Base-by-base conservation (phyloP, 2,888 invertebrate species). In the Ormyrus thymus region DNA sequence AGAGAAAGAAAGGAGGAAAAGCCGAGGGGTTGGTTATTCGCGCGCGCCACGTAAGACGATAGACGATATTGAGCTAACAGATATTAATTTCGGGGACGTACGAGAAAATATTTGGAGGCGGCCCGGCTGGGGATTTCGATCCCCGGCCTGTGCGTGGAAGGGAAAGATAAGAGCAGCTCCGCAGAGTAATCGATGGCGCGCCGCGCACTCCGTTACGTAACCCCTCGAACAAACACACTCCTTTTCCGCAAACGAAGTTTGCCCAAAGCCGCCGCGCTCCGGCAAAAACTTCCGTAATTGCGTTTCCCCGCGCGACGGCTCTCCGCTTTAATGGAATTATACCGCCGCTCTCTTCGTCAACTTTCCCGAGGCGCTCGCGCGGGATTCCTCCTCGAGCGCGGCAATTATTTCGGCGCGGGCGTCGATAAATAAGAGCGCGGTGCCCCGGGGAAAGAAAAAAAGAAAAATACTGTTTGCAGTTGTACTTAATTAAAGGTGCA, bases 71-170 rank as follows among this genome's bases (percentile, higher is more conserved):
- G 86, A 85, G 84, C 87, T 84, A 86, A 85, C 86, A 83, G 87
- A 89, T 89, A 89, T 89, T 89, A 89, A 89, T 89, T 89, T 89
- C 82, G 85, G 85, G 86, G 86, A 87, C 86, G 87, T 86, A 86
- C 78, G 80, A 72, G 78, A 76, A 58, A 65, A 72, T 76, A 80
- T 80, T 80, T 55, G 69, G 69, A 45, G 45, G 69, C 68, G 43
- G 29, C 29, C 43, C 46, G 45, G 84, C 83, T 81, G 81, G 85
- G 87, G 84, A 86, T 83, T 85, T 84, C 84, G 84, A 85, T 86
- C 86, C 87, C 0, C 62, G 43, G 64, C 68, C 76, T 53, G 81
- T 85, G 88, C 87, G 87, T 85, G 88, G 86, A 86, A 87, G 85
- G 87, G 86, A 83, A 86, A 89, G 89, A 89, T 89, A 89, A 89